Base-by-base conservation (phyloP, 2,888 invertebrate species). In the Apamea sordens region DNA sequence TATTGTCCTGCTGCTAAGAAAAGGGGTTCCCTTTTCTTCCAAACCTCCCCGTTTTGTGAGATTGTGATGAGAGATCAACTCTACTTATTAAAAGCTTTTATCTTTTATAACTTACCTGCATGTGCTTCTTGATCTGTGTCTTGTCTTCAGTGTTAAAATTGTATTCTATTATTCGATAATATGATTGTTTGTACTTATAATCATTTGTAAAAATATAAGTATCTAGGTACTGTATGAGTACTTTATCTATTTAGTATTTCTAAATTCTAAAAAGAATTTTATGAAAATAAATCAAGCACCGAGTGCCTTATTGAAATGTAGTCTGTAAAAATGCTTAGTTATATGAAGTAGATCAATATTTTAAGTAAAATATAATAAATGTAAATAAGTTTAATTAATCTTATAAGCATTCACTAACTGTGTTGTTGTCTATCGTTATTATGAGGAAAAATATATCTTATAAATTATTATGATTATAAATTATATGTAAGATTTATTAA, bases 301-400 rank as follows among this genome's bases (percentile, higher is more conserved):
- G 94, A 95, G 96, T 96, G 96, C 96, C 96, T 96, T 96, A 95
- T 91, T 91, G 77, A 92, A 93, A 89, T 56, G 95, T 96, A 96
- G 96, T 90, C 84, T 94, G 95, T 96, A 96, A 87, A 94, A 93
- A 84, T 86, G 84, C 86, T 90, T 85, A 73, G 53, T 63, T 53
- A 65, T 83, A 70, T 50, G 13, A 68, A 64, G 6, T 73, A 63
- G 6, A 18, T 24, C 1, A 36, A 61, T 82, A 82, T 72, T 69
- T 28, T 76, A 86, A 71, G 28, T 69, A 24, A 47, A 47, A 47
- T 47, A 47, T 47, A 41, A 41, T 56, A 15, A 73, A 41, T 79
- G 83, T 83, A 86, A 79, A 83, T 85, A 86, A 73, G 61, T 83
- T 86, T 65, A 36, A 68, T 71, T 64, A 53, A 63, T 50, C 32